Percentiles rank a stretch among this genome's conserved stretches.
Conservation (phyloP, 2,888 invertebrate genomes). For the Tachina fera region DNA sequence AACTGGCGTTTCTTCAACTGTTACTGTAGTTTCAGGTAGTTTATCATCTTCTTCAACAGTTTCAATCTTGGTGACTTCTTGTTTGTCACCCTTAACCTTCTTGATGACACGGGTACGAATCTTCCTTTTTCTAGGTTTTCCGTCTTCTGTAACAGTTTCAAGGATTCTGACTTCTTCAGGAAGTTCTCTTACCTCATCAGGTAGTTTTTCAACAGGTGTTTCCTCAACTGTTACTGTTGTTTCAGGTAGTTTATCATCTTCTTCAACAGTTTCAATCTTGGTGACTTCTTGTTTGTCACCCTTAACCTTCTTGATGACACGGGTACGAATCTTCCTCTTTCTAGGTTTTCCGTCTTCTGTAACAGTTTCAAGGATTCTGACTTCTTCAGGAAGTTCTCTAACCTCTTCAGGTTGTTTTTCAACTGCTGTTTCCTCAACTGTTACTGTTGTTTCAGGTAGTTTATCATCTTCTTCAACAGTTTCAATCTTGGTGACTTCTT, state of each 20-base stretch:
- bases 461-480: slow-evolving; percentile 81
- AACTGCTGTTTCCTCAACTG: slow-evolving; percentile 57
- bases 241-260: slow-evolving; percentile 33
- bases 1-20: neutral
- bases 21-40: slow-evolving; percentile 32
- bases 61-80: slow-evolving; percentile 27
- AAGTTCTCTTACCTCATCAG: slow-evolving; percentile 9
- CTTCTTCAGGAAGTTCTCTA: slow-evolving; percentile 62
- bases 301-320: slow-evolving; percentile 24
- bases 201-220: neutral
- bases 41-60: slow-evolving; percentile 27
- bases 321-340: slow-evolving; percentile 26
- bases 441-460: slow-evolving; percentile 78
- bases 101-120: slow-evolving; percentile 20
- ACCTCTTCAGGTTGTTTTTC: slow-evolving; percentile 71
- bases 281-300: slow-evolving; percentile 32
- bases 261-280: slow-evolving; percentile 33
- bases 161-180: slow-evolving; percentile 7
- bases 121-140: slow-evolving; percentile 19
- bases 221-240: slow-evolving; percentile 27
- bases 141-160: slow-evolving; percentile 19
- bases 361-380: slow-evolving; percentile 37
- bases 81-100: slow-evolving; percentile 27
- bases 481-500: slow-evolving; percentile 81
- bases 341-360: slow-evolving; percentile 6